Base-by-base conservation (phyloP, 2,888 invertebrate genomes). In the Mongoloraphidia duomilia region DNA sequence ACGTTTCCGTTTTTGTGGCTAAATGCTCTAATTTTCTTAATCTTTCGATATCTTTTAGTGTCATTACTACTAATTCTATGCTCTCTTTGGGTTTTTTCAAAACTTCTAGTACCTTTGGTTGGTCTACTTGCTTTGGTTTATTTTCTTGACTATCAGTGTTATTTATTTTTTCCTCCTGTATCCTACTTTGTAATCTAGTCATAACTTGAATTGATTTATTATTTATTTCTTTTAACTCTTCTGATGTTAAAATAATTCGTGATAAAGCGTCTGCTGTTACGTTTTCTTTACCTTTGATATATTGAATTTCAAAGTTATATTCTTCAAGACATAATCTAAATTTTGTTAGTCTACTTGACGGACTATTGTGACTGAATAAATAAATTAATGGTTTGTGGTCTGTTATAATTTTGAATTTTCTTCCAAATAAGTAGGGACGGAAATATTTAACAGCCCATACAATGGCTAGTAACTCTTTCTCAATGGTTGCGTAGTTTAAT, bases 281-380 rank as follows among this genome's bases (percentile, higher is more conserved):
- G 37, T 54, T 54, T 40, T 55, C 54, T 46, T 55, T 56, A 8
- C 56, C 55, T 50, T 49, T 51, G 17, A 56, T 50, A 44, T 58
- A 51, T 38, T 56, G 49, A 38, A 59, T 51, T 26, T 35, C 40
- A 41, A 57, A 59, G 42, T 56, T 51, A 39, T 55, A 57, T 49
- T 56, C 56, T 37, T 56, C 52, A 34, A 61, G 44, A 12, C 54
- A 52, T 17, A 59, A 50, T 41, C 59, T 47, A 49, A 58, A 59
- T 50, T 56, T 56, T 8, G 54, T 57, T 14, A 60, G 44, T 51
- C 58, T 55, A 14, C 56, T 57, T 5, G 54, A 52, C 5, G 58
- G 56, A 47, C 58, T 57, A 48, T 52, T 53, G 4, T 17, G 17
- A 17, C 17, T 38, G 5, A 38, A 38, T 38, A 38, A 38, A 12